phyloP scores from a whole-genome alignment of 2,113 vertebrate species.

The Platichthys flesus region DNA sequence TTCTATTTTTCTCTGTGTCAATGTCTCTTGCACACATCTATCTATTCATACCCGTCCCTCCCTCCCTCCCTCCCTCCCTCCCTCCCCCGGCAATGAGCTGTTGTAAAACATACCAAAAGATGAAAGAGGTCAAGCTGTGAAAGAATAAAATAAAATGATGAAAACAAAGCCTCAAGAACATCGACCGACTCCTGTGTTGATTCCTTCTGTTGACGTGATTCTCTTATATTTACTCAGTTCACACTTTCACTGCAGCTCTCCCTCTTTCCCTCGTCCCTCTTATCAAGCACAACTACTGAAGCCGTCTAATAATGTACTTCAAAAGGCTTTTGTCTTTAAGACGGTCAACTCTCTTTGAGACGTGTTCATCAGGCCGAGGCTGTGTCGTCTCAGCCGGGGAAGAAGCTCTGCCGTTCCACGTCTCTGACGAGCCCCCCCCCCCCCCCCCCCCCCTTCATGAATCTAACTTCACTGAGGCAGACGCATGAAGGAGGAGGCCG shows the following conservation, averaged over 20 bases:
- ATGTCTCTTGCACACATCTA: slow-evolving; percentile 11
- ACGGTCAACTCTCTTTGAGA: not conserved
- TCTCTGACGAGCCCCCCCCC: not conserved
- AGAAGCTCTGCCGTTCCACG: not conserved
- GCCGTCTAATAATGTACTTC: no score
- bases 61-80: slow-evolving; percentile 53
- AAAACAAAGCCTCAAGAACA: slow-evolving; percentile 52
- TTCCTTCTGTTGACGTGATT: slow-evolving; percentile 16
- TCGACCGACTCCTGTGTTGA: slow-evolving; percentile 22
- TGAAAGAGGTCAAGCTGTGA: slow-evolving; percentile 82
- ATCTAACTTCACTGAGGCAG: not conserved
- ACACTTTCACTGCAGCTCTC: not conserved
- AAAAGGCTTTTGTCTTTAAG: no score
- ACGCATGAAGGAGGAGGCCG: not conserved
- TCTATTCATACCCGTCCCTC: slow-evolving; percentile 16
- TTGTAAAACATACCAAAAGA: slow-evolving; percentile 77
- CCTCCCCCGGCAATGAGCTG: slow-evolving; percentile 72
- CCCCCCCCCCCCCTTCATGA: slow-evolving; percentile 14
- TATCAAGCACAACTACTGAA: no score
- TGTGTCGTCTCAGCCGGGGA: not conserved
- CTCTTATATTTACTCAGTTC: not conserved
- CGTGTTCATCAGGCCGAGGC: slow-evolving; percentile 6
- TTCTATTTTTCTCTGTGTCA: slow-evolving; percentile 19
- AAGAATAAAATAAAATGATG: slow-evolving; percentile 72
- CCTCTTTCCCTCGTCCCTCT: no score